These are phyloP conservation scores for Euplexia lucipara DNA, from an alignment of 2,888 invertebrate genomes.

Conservation along the genomic window DNA sequence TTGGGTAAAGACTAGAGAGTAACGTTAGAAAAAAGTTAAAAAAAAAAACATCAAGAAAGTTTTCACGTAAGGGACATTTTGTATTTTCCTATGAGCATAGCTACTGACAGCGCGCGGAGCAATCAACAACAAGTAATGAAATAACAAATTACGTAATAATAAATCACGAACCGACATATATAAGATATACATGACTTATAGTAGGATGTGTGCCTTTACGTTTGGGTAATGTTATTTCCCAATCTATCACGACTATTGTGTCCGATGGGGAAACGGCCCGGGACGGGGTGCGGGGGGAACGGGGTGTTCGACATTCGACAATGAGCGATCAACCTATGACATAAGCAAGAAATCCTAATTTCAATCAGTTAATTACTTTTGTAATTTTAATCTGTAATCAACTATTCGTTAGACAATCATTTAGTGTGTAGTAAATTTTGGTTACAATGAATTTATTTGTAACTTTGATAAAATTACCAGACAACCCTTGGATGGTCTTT, in stretches of 20 bases:
- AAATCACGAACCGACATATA: constrained; percentile 52
- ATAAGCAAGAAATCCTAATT: constrained; percentile 47
- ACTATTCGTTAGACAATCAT: too few species aligned
- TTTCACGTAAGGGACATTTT: neutral
- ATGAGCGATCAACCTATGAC: constrained; percentile 39
- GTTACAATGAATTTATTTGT: too few species aligned
- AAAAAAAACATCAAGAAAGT: too few species aligned
- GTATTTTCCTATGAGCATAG: constrained; percentile 15
- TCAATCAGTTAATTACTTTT: constrained; percentile 27
- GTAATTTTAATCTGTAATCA: too few species aligned
- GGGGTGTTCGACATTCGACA: constrained; percentile 47
- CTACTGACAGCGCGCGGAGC: constrained; percentile 19
- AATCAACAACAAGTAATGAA: constrained; percentile 57
- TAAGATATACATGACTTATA: constrained; percentile 43
- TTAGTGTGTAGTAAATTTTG: too few species aligned
- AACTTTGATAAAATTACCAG: too few species aligned
- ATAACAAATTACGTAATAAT: constrained; percentile 57
- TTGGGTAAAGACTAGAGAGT: too few species aligned
- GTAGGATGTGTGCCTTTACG: constrained; percentile 38
- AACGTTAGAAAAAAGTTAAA: too few species aligned
- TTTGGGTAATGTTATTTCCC: constrained; percentile 77
- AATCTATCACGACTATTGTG: constrained; percentile 78
- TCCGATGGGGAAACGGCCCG: constrained; percentile 53
- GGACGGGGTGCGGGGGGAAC: constrained; percentile 59
- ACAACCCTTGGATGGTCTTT: too few species aligned